Conservation (phyloP, 2,113 vertebrate genomes). For the Prionailurus viverrinus region DNA sequence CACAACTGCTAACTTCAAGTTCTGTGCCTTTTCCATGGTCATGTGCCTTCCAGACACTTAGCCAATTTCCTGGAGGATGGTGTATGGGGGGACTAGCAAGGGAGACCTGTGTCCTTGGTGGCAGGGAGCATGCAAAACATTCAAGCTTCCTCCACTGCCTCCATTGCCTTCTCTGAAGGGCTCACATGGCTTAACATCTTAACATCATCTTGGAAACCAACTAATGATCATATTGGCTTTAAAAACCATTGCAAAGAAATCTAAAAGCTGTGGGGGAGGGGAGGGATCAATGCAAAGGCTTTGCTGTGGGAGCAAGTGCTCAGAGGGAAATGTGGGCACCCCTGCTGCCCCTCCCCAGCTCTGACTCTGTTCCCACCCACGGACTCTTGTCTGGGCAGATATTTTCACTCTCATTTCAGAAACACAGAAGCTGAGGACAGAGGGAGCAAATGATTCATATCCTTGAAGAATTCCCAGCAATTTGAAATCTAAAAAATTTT, state of each 20-base stretch:
- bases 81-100: background rate
- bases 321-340: too few species aligned
- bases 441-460: background rate
- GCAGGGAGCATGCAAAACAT: background rate
- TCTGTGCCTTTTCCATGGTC: background rate
- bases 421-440: background rate
- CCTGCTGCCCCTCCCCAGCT: too few species aligned
- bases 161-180: background rate
- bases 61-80: background rate
- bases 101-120: background rate
- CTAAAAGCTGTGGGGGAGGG: background rate
- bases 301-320: background rate
- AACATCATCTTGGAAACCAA: background rate
- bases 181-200: background rate
- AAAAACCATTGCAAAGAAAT: constrained; percentile 23
- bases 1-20: background rate
- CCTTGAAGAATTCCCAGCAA: background rate
- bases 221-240: background rate
- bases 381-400: background rate
- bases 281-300: background rate
- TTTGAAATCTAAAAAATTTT: background rate
- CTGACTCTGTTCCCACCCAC: background rate
- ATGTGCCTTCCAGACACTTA: background rate
- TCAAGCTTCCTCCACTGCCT: background rate
- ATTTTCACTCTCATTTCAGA: background rate